Conservation (phyloP, 2,888 invertebrate species). For the Clunio marinus region DNA sequence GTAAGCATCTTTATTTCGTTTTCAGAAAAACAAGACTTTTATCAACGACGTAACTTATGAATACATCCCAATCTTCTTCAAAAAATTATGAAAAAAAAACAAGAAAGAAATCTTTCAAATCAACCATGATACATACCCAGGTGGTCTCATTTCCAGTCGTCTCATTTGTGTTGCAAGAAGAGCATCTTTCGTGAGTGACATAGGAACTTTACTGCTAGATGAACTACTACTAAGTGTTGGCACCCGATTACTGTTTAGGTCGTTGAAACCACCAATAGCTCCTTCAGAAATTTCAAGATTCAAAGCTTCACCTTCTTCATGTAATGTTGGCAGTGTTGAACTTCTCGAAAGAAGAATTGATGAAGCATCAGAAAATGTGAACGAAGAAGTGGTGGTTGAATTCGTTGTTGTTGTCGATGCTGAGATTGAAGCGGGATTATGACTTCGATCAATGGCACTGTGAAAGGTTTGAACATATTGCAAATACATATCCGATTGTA, state of each 20-base stretch:
- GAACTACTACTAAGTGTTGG: constrained; percentile 41
- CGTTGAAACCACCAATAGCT: neutral
- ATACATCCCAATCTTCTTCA: no score
- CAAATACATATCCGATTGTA: constrained; percentile 88
- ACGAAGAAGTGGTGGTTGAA: constrained; percentile 43
- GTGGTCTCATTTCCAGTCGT: constrained; percentile 58
- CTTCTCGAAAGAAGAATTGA: constrained; percentile 54
- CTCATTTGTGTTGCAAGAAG: constrained; percentile 75
- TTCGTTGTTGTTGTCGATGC: constrained; percentile 50
- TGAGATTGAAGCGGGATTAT: constrained; percentile 46
- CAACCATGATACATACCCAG: constrained; percentile 57
- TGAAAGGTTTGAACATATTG: constrained; percentile 71
- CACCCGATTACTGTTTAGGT: constrained; percentile 36
- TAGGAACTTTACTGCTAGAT: constrained; percentile 46
- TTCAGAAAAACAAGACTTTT: no score
- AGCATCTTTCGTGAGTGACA: constrained; percentile 73
- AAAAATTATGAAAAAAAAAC: constrained; percentile 28
- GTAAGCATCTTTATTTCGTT: no score
- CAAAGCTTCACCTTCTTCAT: constrained; percentile 86
- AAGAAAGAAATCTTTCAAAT: constrained; percentile 41
- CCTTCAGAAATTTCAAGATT: constrained; percentile 16
- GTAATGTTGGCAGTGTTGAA: constrained; percentile 71
- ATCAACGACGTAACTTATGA: no score
- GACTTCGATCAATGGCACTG: constrained; percentile 43
- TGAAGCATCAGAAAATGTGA: constrained; percentile 50